Base-by-base conservation (phyloP, 1,140 invertebrate genomes). In the Oryctes rhinoceros region DNA sequence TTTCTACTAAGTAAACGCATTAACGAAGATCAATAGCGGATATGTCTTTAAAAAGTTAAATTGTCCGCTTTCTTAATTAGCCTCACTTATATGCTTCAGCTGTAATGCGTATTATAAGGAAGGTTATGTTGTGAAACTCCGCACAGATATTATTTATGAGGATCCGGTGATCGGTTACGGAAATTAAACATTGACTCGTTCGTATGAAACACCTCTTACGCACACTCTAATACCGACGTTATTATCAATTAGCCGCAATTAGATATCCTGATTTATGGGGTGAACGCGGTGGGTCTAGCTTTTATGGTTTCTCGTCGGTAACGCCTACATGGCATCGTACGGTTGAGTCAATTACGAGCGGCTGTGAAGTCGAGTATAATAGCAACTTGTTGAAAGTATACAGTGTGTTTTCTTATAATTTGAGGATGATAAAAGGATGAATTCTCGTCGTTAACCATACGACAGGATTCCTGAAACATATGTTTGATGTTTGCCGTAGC, bases 221-320 rank as follows among this genome's bases (percentile, higher is more conserved):
- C 53, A 18, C 53, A 18, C 53, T n/a, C 15, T 59, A 18, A n/a
- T 59, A 18, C 18, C 15, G 53, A 59, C 53, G 53, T 59, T 59
- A 59, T 59, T 59, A 59, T 59, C 53, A 59, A 59, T 59, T 59
- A 59, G 53, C 1, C 18, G 18, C 53, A 59, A 59, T 59, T 59
- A 59, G 53, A 18, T 59, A 18, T 6, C 6, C 18, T 59, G 53
- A 59, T 59, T 59, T 59, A 59, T 59, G 53, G 53, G 15, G 53
- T 59, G 53, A 18, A 15, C 18, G 53, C 18, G 53, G 53, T 59
- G 18, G 53, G 53, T 59, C 53, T 59, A 18, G 18, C 24, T 18
- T 18, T 18, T 6, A 18, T 18, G 18, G 53, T 18, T 6, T 18
- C 18, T 59, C 53, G n/a, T 53, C 13, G 11, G 15, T 59, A 59